These are phyloP conservation scores for Alaudala cheleensis DNA, from an alignment of 2,113 vertebrate genomes.

Conservation along the genomic window DNA sequence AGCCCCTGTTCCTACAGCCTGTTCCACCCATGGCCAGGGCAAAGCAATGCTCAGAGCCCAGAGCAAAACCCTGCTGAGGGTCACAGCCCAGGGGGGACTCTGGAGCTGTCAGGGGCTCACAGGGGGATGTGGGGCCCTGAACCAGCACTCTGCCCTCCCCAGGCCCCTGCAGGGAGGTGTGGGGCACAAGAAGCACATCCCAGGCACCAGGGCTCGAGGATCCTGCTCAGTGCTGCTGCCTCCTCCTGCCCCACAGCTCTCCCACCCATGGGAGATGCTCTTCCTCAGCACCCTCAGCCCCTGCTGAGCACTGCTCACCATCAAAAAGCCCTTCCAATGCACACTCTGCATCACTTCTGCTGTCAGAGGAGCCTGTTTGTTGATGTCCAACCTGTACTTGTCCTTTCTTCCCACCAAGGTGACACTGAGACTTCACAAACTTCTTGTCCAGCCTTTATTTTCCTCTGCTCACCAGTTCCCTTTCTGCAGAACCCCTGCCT, in stretches of 20 bases:
- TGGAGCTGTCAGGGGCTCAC: neutral
- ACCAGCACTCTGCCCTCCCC: neutral
- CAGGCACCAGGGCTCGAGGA: neutral
- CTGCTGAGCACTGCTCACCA: rapidly evolving
- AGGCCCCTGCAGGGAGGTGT: neutral
- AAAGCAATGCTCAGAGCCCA: neutral
- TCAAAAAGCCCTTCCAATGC: neutral
- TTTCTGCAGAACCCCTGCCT: neutral
- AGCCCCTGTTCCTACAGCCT: neutral
- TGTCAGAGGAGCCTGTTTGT: neutral
- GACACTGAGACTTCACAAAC: neutral
- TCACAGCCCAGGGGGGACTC: rapidly evolving
- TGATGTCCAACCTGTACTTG: neutral
- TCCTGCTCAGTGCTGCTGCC: neutral
- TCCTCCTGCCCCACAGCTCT: neutral
- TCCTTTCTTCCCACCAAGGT: neutral
- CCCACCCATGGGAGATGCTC: neutral
- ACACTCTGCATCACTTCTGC: neutral
- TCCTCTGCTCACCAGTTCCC: neutral
- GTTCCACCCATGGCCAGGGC: neutral
- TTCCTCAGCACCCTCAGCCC: neutral
- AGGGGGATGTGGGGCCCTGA: neutral
- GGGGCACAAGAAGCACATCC: neutral
- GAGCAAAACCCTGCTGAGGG: neutral
- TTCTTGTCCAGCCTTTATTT: neutral